Evolutionary conservation across 2,113 vertebrate species (phyloP), one percentile per base, ranked within the genome.

Genomic region (Toxotes chatareus): DNA sequence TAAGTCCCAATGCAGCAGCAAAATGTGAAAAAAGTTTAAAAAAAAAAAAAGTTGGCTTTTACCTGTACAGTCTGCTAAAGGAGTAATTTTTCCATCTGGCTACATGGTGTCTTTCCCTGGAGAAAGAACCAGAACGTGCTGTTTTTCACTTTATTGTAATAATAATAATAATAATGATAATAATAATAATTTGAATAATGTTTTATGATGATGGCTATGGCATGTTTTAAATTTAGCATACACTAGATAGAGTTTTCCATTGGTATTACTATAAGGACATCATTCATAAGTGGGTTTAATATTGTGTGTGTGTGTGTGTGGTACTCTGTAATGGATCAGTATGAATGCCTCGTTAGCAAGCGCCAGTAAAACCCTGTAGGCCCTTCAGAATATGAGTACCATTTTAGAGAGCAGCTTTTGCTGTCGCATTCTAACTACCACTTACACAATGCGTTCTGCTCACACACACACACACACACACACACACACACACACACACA

Each of bases 281-380:
- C 23, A 76, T 69, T 70, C 64, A 78, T 59, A n/a, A 12, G 56
- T 38, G 65, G 34, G 31, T 74, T 65, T 71, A 36, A 76, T 76
- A 51, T 44, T 64, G 11, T 56, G 47, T 56, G 46, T 67, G 44
- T 16, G 78, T 38, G 17, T 23, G 76, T 80, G 84, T 51, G 73
- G 23, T 49, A 76, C 77, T 82, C 81, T 88, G 88, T 90, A 92
- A 93, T 93, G 88, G 89, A 92, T 92, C 87, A 89, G 91, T 90
- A 92, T 93, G 90, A 93, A 93, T 89, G 89, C 88, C 92, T 93
- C 89, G 88, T 94, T 93, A 94, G 91, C 74, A 73, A 70, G 86
- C 86, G 72, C 80, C 86, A 89, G 87, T 89, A 87, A 94, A 92
- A 89, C 90, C 90, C 87, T 85, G 83, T 83, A 83, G 88, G 89